A percentile compares a stretch with the other conserved stretches of the same genome.
Conservation (phyloP, 2,888 invertebrate genomes). For the Oasisia sp. region DNA sequence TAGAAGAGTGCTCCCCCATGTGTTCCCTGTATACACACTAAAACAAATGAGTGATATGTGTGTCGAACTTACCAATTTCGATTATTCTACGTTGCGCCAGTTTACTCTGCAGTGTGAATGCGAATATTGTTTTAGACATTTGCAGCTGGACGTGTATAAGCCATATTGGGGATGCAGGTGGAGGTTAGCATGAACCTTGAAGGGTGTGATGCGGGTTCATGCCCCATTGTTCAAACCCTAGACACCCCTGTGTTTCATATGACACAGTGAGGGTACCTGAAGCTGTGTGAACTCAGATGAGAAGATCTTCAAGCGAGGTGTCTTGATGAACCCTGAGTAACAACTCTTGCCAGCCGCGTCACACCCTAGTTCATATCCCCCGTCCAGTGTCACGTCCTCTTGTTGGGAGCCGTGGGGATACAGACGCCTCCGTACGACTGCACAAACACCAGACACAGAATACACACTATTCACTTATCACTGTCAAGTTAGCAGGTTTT, state of each 20-base stretch:
- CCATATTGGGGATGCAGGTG: too few relatives aligned
- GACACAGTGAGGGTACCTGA: background rate
- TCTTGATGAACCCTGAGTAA: background rate
- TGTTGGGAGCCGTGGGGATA: background rate
- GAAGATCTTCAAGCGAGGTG: slow-evolving; percentile 5
- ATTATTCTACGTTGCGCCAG: too few relatives aligned
- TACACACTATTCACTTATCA: background rate
- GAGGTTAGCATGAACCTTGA: too few relatives aligned
- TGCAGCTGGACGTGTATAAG: too few relatives aligned
- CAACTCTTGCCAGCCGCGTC: background rate
- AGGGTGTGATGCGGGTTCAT: too few relatives aligned
- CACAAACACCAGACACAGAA: background rate
- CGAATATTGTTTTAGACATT: too few relatives aligned
- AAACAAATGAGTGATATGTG: too few relatives aligned
- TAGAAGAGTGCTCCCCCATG: too few relatives aligned
- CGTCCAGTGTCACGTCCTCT: background rate
- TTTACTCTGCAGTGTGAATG: too few relatives aligned
- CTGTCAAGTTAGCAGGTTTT: background rate
- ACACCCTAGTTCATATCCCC: background rate
- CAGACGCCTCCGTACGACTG: background rate
- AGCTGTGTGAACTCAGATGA: background rate
- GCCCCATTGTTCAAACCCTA: too few relatives aligned
- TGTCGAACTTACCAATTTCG: too few relatives aligned
- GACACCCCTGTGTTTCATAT: background rate
- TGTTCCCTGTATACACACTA: too few relatives aligned